phyloP scores from a whole-genome alignment of 2,888 invertebrate species.

The Sthenelais limicola region DNA sequence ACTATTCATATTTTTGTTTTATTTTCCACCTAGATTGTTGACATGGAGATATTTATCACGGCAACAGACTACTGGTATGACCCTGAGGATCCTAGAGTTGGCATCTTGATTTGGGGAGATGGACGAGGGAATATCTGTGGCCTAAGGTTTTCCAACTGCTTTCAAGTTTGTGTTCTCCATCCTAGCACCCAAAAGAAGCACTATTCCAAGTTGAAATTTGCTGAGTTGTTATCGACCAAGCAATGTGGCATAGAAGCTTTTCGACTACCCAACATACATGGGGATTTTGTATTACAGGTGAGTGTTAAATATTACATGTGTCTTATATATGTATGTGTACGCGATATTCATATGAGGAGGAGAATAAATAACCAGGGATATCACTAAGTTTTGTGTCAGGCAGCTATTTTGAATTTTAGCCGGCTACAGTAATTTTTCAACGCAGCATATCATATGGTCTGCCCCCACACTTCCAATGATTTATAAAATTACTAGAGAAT shows the following conservation, averaged over 20 bases:
- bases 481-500: no score
- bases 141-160: constrained; percentile 37
- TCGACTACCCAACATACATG: constrained; percentile 33
- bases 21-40: constrained; percentile 74
- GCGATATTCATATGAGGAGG: no score
- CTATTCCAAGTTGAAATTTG: constrained; percentile 4
- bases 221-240: constrained; percentile 12
- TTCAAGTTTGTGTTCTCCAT: constrained; percentile 43
- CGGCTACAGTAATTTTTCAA: no score
- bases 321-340: constrained; percentile 70
- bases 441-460: no score
- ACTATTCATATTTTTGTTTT: no score
- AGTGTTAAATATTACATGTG: no score
- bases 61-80: constrained; percentile 75
- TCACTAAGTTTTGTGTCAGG: no score
- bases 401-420: no score
- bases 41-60: constrained; percentile 77
- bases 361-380: no score
- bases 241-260: constrained; percentile 40
- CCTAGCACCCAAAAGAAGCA: constrained; percentile 34
- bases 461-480: no score
- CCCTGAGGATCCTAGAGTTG: constrained; percentile 74
- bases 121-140: constrained; percentile 77
- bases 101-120: constrained; percentile 82
- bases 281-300: constrained; percentile 80